phyloP scores from a whole-genome alignment of 2,113 vertebrate genomes.

The Caranx melampygus region DNA sequence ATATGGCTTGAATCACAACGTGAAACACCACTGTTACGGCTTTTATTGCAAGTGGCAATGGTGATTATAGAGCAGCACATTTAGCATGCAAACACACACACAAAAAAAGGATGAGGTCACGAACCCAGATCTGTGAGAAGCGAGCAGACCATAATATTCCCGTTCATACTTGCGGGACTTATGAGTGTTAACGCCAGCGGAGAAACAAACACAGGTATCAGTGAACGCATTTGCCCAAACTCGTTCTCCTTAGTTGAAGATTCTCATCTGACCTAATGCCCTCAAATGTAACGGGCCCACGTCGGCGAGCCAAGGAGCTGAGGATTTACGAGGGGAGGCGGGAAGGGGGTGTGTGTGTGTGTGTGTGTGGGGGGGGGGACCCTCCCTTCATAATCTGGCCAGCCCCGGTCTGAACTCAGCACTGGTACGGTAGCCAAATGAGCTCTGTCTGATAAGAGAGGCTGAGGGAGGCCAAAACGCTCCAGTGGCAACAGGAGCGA shows the following conservation, averaged over 20 bases:
- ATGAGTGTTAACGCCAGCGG: slow-evolving; percentile 15
- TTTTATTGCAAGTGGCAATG: slow-evolving; percentile 61
- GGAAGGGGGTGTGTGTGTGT: too few relatives aligned
- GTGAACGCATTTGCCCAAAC: neutral
- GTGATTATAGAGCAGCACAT: slow-evolving; percentile 62
- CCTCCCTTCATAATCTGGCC: slow-evolving; percentile 50
- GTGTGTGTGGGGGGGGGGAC: slow-evolving; percentile 5
- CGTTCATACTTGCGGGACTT: slow-evolving; percentile 14
- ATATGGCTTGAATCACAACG: slow-evolving; percentile 61
- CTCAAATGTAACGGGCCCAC: slow-evolving; percentile 32
- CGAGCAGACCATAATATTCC: slow-evolving; percentile 29
- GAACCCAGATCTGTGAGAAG: slow-evolving; percentile 28
- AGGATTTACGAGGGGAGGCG: slow-evolving; percentile 29
- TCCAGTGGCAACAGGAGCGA: slow-evolving; percentile 36
- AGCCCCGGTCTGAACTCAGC: slow-evolving; percentile 61
- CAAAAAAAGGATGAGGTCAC: slow-evolving; percentile 11
- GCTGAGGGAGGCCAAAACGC: slow-evolving; percentile 54
- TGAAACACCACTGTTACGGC: slow-evolving; percentile 55
- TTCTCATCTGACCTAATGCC: slow-evolving; percentile 41
- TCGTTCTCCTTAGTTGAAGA: slow-evolving; percentile 39
- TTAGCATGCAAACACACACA: slow-evolving; percentile 48
- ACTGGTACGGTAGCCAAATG: slow-evolving; percentile 66
- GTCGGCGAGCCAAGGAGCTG: slow-evolving; percentile 37
- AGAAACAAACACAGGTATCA: slow-evolving; percentile 27
- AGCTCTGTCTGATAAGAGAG: slow-evolving; percentile 67